Evolutionary conservation across 2,888 invertebrate genomes (phyloP).

Genomic region (Sclerodermus sp.): DNA sequence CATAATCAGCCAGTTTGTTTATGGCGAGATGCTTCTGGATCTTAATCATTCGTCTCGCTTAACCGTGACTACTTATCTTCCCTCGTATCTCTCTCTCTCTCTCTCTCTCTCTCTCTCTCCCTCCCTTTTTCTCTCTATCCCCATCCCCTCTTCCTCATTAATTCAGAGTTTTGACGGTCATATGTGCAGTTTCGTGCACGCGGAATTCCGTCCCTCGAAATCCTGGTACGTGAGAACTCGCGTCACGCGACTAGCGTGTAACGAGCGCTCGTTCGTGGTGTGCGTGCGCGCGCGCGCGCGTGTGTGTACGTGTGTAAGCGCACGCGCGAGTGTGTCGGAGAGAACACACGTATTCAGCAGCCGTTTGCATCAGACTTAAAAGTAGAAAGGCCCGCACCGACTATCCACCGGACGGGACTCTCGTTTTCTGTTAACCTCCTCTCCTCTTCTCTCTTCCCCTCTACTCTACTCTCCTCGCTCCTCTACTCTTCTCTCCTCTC

Average conservation of each 20-base stretch:
- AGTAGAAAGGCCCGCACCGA: too few species aligned
- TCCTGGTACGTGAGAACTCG: conserved; percentile 37
- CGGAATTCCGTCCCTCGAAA: conserved; percentile 43
- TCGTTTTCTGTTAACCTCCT: conserved; percentile 11
- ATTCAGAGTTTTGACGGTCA: conserved; percentile 24
- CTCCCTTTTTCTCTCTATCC: conserved; percentile 9
- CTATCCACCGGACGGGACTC: not conserved
- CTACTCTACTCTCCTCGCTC: not conserved
- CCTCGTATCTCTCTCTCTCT: conserved; percentile 15
- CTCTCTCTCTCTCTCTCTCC: conserved; percentile 9
- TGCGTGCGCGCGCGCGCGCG: conserved; percentile 6
- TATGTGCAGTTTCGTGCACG: conserved; percentile 35
- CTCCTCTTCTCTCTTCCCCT: not conserved
- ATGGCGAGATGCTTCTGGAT: too few species aligned
- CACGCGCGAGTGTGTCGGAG: conserved; percentile 7
- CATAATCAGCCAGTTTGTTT: too few species aligned
- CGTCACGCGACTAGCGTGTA: conserved; percentile 17
- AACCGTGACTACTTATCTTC: conserved; percentile 14
- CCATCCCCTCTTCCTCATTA: conserved; percentile 18
- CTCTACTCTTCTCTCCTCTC: not conserved
- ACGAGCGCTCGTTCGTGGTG: too few species aligned
- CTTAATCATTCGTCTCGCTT: not conserved
- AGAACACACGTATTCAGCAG: too few species aligned
- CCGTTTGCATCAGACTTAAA: too few species aligned
- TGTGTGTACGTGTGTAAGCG: not conserved